Conservation (phyloP, 2,888 invertebrate species). For the Yponomeuta plumbellus region DNA sequence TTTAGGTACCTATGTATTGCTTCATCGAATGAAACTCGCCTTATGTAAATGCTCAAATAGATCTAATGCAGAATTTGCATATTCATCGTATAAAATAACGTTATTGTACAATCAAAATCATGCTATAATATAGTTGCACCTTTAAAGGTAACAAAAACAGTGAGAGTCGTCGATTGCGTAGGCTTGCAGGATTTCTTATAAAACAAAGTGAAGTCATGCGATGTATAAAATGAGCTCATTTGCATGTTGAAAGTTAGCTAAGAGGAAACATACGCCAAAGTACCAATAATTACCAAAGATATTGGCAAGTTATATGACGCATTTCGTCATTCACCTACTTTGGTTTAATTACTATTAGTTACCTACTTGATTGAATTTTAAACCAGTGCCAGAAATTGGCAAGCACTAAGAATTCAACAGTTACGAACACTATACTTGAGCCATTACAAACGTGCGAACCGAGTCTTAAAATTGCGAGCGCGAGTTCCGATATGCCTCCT, state of each 20-base stretch:
- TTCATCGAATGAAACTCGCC: not conserved
- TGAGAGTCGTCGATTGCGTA: not conserved
- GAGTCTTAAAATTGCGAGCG: too few relatives aligned
- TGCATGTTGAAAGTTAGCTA: constrained; percentile 3
- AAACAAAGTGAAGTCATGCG: constrained; percentile 8
- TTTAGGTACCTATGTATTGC: too few relatives aligned
- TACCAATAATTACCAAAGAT: not conserved
- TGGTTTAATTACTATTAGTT: constrained; percentile 6
- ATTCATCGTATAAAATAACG: not conserved
- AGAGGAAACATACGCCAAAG: not conserved
- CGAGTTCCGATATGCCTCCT: too few relatives aligned
- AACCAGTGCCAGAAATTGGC: not conserved
- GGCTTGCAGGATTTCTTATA: constrained; percentile 1
- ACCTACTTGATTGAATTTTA: not conserved
- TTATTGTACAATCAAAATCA: not conserved
- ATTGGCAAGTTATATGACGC: not conserved
- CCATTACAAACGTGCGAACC: too few relatives aligned
- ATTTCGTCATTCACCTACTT: constrained; percentile 1
- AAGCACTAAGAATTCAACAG: not conserved
- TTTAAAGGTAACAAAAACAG: not conserved
- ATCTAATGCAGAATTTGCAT: not conserved
- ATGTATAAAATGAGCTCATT: constrained; percentile 14
- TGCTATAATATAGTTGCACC: not conserved
- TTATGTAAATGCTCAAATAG: not conserved
- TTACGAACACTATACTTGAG: not conserved